phyloP scores from a whole-genome alignment of 2,797 vertebrate species.

The Gymnothorax reevesii region DNA sequence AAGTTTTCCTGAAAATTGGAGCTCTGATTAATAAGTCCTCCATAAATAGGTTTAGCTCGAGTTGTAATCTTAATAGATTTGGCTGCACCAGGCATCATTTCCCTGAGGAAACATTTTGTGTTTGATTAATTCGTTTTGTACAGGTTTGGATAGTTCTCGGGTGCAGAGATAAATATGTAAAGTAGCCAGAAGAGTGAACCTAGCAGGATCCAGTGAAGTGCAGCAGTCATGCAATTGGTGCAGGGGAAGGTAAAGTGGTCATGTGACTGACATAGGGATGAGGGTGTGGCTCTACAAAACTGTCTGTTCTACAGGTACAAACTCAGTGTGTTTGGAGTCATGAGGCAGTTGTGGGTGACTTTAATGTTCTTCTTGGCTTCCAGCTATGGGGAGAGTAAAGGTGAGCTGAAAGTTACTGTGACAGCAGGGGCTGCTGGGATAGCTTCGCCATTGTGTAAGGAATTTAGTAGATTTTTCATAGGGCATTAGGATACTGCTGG shows the following conservation, averaged over 20 bases:
- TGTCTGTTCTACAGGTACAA: no score
- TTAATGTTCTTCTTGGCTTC: neutral
- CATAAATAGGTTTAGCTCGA: neutral
- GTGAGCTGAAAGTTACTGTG: neutral
- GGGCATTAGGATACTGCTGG: neutral
- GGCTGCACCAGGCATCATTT: no score
- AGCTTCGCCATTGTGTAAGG: neutral
- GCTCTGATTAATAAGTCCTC: neutral
- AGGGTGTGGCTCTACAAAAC: neutral
- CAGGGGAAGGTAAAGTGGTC: neutral
- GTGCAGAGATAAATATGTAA: neutral
- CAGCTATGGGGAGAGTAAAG: neutral
- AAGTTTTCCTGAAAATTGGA: neutral
- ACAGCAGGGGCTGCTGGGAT: neutral
- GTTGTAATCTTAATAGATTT: neutral
- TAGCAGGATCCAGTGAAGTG: neutral
- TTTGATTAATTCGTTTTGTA: neutral
- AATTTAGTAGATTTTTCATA: neutral
- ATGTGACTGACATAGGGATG: neutral
- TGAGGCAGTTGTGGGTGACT: constrained; percentile 1
- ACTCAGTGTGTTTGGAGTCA: neutral
- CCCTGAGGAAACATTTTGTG: no score
- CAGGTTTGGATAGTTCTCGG: neutral
- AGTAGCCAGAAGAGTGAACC: neutral
- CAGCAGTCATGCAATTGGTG: neutral